Percentiles rank a stretch among this genome's conserved stretches.
Evolutionary conservation across 2,888 invertebrate genomes (phyloP).

Genomic region (Melolontha melolontha): DNA sequence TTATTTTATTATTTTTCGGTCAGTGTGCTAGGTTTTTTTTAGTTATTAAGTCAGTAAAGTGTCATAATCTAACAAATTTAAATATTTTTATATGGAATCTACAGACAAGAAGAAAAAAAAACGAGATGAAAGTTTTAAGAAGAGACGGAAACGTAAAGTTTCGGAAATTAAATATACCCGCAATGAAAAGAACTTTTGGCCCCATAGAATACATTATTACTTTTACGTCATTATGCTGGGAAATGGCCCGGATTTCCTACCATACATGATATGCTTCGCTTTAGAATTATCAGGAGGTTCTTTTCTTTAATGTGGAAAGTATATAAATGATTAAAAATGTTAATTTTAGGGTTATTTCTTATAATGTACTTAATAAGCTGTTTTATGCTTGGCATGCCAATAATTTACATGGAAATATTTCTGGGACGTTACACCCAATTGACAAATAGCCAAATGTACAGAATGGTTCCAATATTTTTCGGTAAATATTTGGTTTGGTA

Average conservation of each 20-base stretch:
- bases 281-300: constrained; percentile 49
- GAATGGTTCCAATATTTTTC: constrained; percentile 53
- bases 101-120: constrained; percentile 32
- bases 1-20: too few relatives aligned
- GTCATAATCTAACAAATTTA: neutral
- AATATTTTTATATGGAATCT: constrained; percentile 8
- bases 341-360: constrained; percentile 39
- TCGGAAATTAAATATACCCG: constrained; percentile 25
- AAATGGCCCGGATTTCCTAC: constrained; percentile 47
- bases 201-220: constrained; percentile 43
- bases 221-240: constrained; percentile 46
- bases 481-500: constrained; percentile 40
- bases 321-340: constrained; percentile 5
- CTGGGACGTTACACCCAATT: constrained; percentile 51
- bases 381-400: constrained; percentile 49
- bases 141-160: constrained; percentile 9
- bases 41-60: too few relatives aligned
- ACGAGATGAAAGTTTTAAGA: constrained; percentile 19
- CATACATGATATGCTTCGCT: constrained; percentile 43
- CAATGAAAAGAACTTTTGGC: constrained; percentile 46
- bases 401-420: constrained; percentile 52
- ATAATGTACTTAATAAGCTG: constrained; percentile 41
- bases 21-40: too few relatives aligned
- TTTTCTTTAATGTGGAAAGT: neutral
- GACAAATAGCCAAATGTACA: constrained; percentile 52